phyloP scores from a whole-genome alignment of 30 jellyfish, hydroid and myxozoan species.

The Cassiopea andromeda region DNA sequence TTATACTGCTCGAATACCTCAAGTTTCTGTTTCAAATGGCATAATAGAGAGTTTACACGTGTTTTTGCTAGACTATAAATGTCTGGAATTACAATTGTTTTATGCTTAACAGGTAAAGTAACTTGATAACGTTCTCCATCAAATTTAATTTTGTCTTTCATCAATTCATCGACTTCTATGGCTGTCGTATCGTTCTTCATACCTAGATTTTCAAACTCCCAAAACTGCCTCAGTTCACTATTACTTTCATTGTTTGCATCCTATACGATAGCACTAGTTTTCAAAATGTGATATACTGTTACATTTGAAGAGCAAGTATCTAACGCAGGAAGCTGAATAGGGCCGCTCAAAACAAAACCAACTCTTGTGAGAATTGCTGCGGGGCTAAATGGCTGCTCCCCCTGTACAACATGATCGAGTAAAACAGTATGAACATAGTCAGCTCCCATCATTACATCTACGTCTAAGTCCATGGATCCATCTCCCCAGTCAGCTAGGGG shows the following conservation, averaged over 20 bases:
- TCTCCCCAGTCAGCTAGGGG: conserved; percentile 31
- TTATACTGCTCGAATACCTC: conserved; percentile 27
- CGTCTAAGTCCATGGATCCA: conserved; percentile 3
- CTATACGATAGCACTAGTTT: background rate
- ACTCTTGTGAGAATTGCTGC: conserved; percentile 19
- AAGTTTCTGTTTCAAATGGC: background rate
- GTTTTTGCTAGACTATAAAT: conserved; percentile 3
- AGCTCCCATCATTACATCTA: conserved; percentile 22
- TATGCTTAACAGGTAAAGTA: conserved; percentile 1
- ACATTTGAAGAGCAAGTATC: conserved; percentile 18
- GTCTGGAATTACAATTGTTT: conserved; percentile 11
- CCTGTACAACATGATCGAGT: conserved; percentile 24
- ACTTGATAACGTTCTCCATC: conserved; percentile 20
- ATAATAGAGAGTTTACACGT: background rate
- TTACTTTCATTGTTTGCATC: background rate
- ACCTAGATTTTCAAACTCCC: conserved; percentile 20
- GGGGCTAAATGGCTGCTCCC: conserved; percentile 22
- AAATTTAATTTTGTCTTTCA: conserved; percentile 2
- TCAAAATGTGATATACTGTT: conserved; percentile 24
- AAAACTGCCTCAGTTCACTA: conserved; percentile 10
- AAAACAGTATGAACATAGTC: conserved; percentile 4
- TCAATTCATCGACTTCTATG: background rate
- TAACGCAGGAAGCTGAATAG: conserved; percentile 10
- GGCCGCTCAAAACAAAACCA: conserved; percentile 38
- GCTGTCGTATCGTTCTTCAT: background rate